phyloP scores from a whole-genome alignment of 2,888 invertebrate species.

The Taphrorychus bicolor region DNA sequence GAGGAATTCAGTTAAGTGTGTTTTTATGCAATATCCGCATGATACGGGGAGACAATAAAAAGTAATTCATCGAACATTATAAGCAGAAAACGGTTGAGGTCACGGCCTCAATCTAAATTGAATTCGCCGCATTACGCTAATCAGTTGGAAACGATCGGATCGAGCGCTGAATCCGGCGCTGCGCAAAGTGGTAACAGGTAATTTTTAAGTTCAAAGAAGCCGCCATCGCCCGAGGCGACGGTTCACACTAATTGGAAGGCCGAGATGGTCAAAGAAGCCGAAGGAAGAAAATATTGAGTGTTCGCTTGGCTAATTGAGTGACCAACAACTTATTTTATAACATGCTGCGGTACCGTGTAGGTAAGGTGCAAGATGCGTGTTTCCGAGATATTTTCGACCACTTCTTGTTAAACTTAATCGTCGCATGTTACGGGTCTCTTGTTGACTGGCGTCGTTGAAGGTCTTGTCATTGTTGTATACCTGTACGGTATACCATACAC shows the following conservation, averaged over 20 bases:
- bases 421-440: background rate
- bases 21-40: background rate
- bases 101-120: background rate
- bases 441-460: background rate
- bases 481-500: no score
- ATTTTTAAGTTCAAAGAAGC: constrained; percentile 60
- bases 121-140: background rate
- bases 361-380: constrained; percentile 12
- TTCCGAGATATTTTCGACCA: background rate
- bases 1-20: no score
- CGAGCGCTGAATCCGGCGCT: constrained; percentile 20
- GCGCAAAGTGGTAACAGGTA: constrained; percentile 52
- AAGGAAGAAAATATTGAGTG: constrained; percentile 62
- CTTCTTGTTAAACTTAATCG: background rate
- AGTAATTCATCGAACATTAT: background rate
- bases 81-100: background rate
- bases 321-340: constrained; percentile 60
- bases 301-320: constrained; percentile 61
- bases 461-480: background rate
- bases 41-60: background rate
- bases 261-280: constrained; percentile 61
- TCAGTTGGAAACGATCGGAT: constrained; percentile 4
- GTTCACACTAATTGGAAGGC: constrained; percentile 63
- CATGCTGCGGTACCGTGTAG: constrained; percentile 13
- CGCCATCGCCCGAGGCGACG: constrained; percentile 60